Percentiles rank a stretch among this genome's conserved stretches.
phyloP scores from a whole-genome alignment of 2,888 invertebrate species.

The Parnassius smintheus region DNA sequence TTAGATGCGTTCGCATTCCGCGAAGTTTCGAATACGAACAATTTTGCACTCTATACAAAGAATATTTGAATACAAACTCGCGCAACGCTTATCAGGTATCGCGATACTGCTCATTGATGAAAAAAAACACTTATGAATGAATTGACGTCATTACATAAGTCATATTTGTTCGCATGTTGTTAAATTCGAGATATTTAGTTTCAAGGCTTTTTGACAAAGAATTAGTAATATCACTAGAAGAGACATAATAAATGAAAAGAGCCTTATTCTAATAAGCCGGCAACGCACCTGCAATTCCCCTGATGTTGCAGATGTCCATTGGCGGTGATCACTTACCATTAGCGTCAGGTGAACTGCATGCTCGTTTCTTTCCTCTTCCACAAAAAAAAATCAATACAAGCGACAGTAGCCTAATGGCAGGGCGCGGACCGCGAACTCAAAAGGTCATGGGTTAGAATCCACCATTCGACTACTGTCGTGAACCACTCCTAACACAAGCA shows the following conservation, averaged over 20 bases:
- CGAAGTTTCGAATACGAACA: not conserved
- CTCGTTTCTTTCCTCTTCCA: no score
- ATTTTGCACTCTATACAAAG: not conserved
- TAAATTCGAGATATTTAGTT: not conserved
- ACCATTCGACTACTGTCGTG: no score
- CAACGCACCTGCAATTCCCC: no score
- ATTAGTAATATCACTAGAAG: not conserved
- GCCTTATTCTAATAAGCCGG: no score
- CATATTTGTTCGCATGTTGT: not conserved
- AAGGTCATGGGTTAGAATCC: no score
- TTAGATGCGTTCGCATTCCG: constrained; percentile 9
- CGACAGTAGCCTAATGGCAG: no score
- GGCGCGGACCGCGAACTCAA: no score
- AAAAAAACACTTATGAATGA: constrained; percentile 10
- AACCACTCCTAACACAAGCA: no score
- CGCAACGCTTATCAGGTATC: not conserved
- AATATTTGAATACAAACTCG: not conserved
- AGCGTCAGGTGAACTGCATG: no score
- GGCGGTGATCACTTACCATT: no score
- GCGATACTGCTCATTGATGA: not conserved
- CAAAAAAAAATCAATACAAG: no score
- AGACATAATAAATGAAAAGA: not conserved
- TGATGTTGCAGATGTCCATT: no score
- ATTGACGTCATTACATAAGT: constrained; percentile 10
- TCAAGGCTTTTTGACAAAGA: constrained; percentile 9